Evolutionary conservation across 92 coral and sea anemone species (phyloP), one percentile per base, ranked within the genome.

Genomic region (Isaurus tuberculatus): DNA sequence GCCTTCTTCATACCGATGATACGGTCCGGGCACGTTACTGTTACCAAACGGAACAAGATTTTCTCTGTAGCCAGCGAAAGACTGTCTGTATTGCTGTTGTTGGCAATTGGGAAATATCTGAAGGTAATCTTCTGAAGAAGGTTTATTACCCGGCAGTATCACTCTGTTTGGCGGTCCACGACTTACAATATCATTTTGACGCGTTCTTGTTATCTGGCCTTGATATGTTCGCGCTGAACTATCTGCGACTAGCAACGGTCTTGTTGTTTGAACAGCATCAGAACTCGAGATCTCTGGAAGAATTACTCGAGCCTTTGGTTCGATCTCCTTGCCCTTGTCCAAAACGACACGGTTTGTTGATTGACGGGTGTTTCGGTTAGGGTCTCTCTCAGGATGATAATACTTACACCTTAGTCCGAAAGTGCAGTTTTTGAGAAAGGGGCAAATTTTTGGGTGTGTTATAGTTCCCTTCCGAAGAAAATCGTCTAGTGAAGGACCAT

Each of bases 321-420:
- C 82, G 8, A 23, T 43, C 68, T 77, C 82, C 1, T 33, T 32
- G 8, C 31, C 27, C n/a, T 48, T 87, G 1, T 4, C 68, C 16
- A 84, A 73, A 20, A 83, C 9, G 17, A 63, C 80, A 17, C 91
- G 84, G 17, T 34, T 80, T 0, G 57, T 66, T 8, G 68, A 36
- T 22, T 80, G 81, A 16, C 83, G 30, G 60, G 30, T 37, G 10
- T 49, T 42, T 51, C 92, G 49, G 31, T 78, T 84, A 15, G 91
- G 85, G 88, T 92, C 98, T 48, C 97, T 82, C 37, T 97, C 99
- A 0, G 99, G 99, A 79, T 97, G 99, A 67, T 94, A 93, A 77
- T 65, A 97, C 57, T 87, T 87, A 65, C 99, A 97, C 46, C 94
- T 90, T n/a, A 87, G 70, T 13, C 99, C 99, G 80, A 90, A 97